Evolutionary conservation across 2,888 invertebrate genomes (phyloP).

Genomic region (Xylocampa areola): DNA sequence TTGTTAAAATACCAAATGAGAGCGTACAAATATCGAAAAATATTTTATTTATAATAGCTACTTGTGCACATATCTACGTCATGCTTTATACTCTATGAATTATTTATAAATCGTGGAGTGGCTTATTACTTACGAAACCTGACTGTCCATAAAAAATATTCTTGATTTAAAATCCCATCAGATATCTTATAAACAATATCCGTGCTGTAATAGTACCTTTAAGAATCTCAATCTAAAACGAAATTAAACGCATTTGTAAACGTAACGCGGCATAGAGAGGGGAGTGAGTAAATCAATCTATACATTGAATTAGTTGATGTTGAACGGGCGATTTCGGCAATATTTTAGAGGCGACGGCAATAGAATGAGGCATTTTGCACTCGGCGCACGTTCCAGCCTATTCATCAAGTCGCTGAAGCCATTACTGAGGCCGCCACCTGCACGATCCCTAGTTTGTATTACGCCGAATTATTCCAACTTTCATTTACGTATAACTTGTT

Average conservation of each 20-base stretch:
- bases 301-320: conserved; percentile 86
- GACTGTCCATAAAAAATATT: conserved; percentile 36
- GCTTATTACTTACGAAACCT: conserved; percentile 23
- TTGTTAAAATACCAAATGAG: conserved; percentile 20
- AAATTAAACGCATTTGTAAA: conserved; percentile 85
- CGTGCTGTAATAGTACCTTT: conserved; percentile 59
- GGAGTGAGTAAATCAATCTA: conserved; percentile 83
- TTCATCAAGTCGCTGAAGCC: conserved; percentile 85
- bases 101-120: conserved; percentile 48
- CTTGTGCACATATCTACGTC: conserved; percentile 7
- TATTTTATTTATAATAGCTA: conserved; percentile 15
- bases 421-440: conserved; percentile 85
- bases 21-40: no score
- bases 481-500: conserved; percentile 80
- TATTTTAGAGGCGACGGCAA: conserved; percentile 83
- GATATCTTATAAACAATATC: conserved; percentile 67
- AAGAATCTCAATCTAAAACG: conserved; percentile 73
- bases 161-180: conserved; percentile 63
- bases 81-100: conserved; percentile 34
- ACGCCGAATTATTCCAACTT: conserved; percentile 79
- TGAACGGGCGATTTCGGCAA: conserved; percentile 84
- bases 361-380: conserved; percentile 82
- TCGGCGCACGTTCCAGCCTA: conserved; percentile 82
- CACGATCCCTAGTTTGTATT: conserved; percentile 82
- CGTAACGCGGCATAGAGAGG: conserved; percentile 58